A percentile compares a stretch with the other conserved stretches of the same genome.
Evolutionary conservation across 2,888 invertebrate species (phyloP).

Genomic region (Trichacis sp.): DNA sequence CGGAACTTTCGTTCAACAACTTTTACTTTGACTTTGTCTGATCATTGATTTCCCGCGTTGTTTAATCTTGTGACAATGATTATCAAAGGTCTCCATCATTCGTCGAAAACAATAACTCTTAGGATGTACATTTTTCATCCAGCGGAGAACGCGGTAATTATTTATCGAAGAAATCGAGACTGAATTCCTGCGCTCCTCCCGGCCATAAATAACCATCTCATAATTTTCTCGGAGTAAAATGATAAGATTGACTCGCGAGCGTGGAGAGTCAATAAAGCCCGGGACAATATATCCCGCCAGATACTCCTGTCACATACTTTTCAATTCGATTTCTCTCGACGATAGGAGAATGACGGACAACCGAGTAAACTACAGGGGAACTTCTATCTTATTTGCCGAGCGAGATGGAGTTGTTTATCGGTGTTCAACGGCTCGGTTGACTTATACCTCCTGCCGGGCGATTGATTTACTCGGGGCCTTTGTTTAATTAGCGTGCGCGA

Average conservation of each 20-base stretch:
- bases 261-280: constrained; percentile 17
- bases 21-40: no score
- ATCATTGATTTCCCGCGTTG: no score
- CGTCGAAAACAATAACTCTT: no score
- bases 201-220: neutral
- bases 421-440: constrained; percentile 13
- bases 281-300: constrained; percentile 1
- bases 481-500: constrained; percentile 43
- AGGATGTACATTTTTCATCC: no score
- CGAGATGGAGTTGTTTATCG: constrained; percentile 28
- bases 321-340: constrained; percentile 30
- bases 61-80: no score
- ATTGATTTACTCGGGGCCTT: constrained; percentile 29
- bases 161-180: constrained; percentile 6
- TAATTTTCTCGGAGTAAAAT: neutral
- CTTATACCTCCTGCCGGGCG: constrained; percentile 12
- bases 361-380: neutral
- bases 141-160: neutral
- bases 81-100: no score
- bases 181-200: neutral
- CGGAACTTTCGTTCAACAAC: no score
- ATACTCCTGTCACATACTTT: constrained; percentile 8
- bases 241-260: constrained; percentile 5
- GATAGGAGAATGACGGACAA: constrained; percentile 29
- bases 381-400: neutral